These are phyloP conservation scores for Ctenopoma multispine DNA, from an alignment of 2,797 vertebrate genomes.

Conservation along the genomic window DNA sequence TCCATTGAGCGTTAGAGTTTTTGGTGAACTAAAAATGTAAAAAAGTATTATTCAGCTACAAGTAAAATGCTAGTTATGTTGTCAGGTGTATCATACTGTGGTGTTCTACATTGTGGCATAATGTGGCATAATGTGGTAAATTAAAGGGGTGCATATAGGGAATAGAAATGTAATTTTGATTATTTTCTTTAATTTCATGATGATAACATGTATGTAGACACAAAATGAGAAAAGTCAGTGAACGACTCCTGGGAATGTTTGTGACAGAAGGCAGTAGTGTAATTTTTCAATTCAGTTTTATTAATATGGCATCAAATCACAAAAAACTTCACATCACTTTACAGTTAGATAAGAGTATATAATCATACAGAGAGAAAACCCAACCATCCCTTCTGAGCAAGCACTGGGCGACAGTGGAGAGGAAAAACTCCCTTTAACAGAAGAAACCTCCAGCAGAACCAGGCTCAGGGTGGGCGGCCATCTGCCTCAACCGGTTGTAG, in stretches of 20 bases:
- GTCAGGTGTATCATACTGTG: not conserved
- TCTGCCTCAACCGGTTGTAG: too few species aligned
- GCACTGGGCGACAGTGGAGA: too few species aligned
- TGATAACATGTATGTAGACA: slow-evolving; percentile 13
- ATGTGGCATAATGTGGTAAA: not conserved
- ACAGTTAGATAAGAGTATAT: too few species aligned
- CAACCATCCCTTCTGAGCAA: too few species aligned
- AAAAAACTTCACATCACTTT: too few species aligned
- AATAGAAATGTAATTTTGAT: not conserved
- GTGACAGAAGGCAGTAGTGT: too few species aligned
- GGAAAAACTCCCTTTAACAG: too few species aligned
- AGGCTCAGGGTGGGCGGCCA: too few species aligned
- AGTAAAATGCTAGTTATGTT: not conserved
- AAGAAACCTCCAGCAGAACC: too few species aligned
- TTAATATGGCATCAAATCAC: too few species aligned
- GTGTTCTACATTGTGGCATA: not conserved
- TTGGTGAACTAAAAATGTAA: slow-evolving; percentile 19
- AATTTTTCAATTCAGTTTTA: too few species aligned
- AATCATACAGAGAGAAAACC: too few species aligned
- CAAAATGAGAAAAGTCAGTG: slow-evolving; percentile 31
- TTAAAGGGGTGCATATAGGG: not conserved
- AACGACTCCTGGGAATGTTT: not conserved
- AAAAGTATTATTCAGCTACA: not conserved
- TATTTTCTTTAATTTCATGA: not conserved
- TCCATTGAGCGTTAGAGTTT: slow-evolving; percentile 22